These are phyloP conservation scores for Labrus mixtus DNA, from an alignment of 2,113 vertebrate genomes.

Conservation along the genomic window DNA sequence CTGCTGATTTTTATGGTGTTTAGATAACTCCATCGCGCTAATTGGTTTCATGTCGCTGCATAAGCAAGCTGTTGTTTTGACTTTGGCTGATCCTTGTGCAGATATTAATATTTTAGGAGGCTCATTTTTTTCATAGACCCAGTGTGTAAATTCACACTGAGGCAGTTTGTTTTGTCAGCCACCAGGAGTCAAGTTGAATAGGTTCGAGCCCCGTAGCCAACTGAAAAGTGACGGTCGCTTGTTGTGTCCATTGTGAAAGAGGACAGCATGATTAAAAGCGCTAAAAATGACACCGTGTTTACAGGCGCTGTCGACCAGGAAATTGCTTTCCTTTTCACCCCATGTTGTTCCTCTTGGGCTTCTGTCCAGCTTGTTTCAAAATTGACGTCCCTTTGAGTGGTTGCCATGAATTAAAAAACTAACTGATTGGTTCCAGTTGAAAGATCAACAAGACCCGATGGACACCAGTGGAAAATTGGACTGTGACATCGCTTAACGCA, in stretches of 20 bases:
- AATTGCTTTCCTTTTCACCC: slow-evolving; percentile 59
- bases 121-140: slow-evolving; percentile 43
- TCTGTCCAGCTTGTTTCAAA: slow-evolving; percentile 35
- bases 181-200: slow-evolving; percentile 33
- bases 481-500: background rate
- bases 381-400: slow-evolving; percentile 39
- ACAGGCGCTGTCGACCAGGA: slow-evolving; percentile 54
- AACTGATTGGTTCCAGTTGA: slow-evolving; percentile 13
- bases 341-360: background rate
- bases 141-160: slow-evolving; percentile 61
- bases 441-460: background rate
- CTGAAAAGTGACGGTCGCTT: slow-evolving; percentile 24
- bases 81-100: slow-evolving; percentile 63
- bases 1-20: slow-evolving; percentile 49
- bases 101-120: slow-evolving; percentile 78
- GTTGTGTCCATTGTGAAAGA: slow-evolving; percentile 37
- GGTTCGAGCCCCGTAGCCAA: slow-evolving; percentile 12
- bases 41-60: slow-evolving; percentile 79
- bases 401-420: slow-evolving; percentile 55
- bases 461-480: slow-evolving; percentile 10
- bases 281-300: slow-evolving; percentile 45
- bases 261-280: slow-evolving; percentile 57
- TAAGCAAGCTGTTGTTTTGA: slow-evolving; percentile 80
- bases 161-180: slow-evolving; percentile 60
- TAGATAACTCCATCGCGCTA: slow-evolving; percentile 74